phyloP scores from a whole-genome alignment of 2,888 invertebrate species.

The Athripsodes cinereus region DNA sequence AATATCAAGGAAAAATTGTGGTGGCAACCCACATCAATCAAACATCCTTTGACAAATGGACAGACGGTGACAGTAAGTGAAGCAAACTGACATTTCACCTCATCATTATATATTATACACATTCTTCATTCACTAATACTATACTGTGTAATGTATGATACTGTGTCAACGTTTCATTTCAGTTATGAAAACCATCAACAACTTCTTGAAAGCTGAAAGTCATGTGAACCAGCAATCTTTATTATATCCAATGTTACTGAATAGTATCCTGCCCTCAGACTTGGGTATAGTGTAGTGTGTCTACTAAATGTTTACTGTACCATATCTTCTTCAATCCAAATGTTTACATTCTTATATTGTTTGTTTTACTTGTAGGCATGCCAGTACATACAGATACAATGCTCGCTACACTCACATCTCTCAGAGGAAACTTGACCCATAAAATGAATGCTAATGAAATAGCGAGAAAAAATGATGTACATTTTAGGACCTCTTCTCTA shows the following conservation, averaged over 20 bases:
- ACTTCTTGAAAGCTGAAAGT: constrained; percentile 52
- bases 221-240: constrained; percentile 53
- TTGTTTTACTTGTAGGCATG: constrained; percentile 40
- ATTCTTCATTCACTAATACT: no score
- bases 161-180: no score
- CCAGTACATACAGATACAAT: constrained; percentile 52
- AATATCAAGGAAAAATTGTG: constrained; percentile 61
- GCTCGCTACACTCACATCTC: constrained; percentile 52
- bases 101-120: no score
- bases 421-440: constrained; percentile 64
- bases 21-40: constrained; percentile 62
- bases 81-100: neutral
- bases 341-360: no score
- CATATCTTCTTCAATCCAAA: no score
- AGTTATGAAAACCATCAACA: constrained; percentile 52
- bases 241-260: constrained; percentile 44
- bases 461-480: constrained; percentile 56
- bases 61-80: constrained; percentile 52
- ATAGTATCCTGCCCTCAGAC: constrained; percentile 42
- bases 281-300: constrained; percentile 38
- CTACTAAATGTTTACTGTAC: no score
- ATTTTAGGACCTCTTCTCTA: constrained; percentile 51
- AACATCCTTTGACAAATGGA: constrained; percentile 55
- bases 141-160: no score
- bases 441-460: constrained; percentile 48